Conservation (phyloP, 2,888 invertebrate genomes). For the Ganaspis brasiliensis region DNA sequence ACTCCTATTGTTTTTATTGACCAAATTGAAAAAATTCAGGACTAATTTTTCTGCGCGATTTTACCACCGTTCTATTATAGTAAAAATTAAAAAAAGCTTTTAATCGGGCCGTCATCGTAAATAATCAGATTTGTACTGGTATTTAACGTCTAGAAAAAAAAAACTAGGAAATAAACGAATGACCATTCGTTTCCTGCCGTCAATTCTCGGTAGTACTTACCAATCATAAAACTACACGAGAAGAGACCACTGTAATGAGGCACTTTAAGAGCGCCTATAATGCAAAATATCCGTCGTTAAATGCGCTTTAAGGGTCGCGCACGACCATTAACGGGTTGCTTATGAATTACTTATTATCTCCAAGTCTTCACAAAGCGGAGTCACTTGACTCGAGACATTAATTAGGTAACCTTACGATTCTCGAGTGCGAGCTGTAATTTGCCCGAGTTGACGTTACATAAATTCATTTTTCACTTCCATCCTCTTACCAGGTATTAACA, state of each 20-base stretch:
- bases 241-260: conserved; percentile 31
- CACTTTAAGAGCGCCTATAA: conserved; percentile 2
- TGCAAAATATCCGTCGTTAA: conserved; percentile 38
- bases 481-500: background rate
- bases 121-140: too few relatives aligned
- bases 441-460: background rate
- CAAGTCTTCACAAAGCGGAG: conserved; percentile 16
- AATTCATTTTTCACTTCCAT: background rate
- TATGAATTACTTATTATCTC: conserved; percentile 37
- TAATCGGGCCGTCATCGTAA: too few relatives aligned
- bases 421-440: background rate
- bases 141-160: too few relatives aligned
- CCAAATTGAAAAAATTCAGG: too few relatives aligned
- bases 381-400: conserved; percentile 29
- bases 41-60: too few relatives aligned
- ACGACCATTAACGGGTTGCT: conserved; percentile 25
- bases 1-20: too few relatives aligned
- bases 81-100: too few relatives aligned
- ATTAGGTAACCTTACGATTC: conserved; percentile 2
- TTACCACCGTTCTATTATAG: too few relatives aligned
- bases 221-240: conserved; percentile 25
- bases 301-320: conserved; percentile 7
- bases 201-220: conserved; percentile 11
- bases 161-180: background rate
- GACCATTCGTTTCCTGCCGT: background rate